These are phyloP conservation scores for Hemibagrus guttatus DNA, from an alignment of 2,797 vertebrate species.

Conservation along the genomic window DNA sequence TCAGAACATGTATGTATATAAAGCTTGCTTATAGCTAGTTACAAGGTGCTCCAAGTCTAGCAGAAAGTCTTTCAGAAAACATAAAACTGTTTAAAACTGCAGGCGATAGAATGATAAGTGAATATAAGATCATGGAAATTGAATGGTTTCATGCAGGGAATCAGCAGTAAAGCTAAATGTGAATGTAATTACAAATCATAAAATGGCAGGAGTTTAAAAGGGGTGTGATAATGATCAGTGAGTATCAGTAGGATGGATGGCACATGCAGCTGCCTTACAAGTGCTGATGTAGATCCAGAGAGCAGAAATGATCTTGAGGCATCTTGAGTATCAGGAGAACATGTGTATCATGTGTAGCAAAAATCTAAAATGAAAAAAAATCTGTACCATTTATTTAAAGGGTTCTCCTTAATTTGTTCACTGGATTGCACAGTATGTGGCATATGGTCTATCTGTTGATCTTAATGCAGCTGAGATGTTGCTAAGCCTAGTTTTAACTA, in stretches of 20 bases:
- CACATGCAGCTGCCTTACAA: neutral
- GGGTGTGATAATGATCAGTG: neutral
- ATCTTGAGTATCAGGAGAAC: neutral
- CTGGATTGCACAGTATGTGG: neutral
- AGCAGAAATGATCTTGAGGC: neutral
- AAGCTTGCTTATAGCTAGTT: neutral
- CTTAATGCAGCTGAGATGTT: neutral
- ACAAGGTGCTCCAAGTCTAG: neutral
- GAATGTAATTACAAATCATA: neutral
- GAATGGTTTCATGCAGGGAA: neutral
- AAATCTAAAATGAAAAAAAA: neutral
- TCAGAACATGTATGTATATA: neutral
- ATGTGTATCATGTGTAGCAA: neutral
- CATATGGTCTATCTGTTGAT: neutral
- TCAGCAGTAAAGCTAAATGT: neutral
- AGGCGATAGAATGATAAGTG: neutral
- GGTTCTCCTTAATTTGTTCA: neutral
- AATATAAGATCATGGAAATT: neutral
- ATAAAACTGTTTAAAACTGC: neutral
- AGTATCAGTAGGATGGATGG: neutral
- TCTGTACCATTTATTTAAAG: neutral
- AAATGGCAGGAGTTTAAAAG: neutral
- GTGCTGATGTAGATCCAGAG: neutral
- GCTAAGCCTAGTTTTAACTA: constrained; percentile 5
- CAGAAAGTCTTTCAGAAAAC: neutral